A percentile compares a stretch with the other conserved stretches of the same genome.
Evolutionary conservation across 2,888 invertebrate species (phyloP).

Genomic region (Heteromyza rotundicornis): DNA sequence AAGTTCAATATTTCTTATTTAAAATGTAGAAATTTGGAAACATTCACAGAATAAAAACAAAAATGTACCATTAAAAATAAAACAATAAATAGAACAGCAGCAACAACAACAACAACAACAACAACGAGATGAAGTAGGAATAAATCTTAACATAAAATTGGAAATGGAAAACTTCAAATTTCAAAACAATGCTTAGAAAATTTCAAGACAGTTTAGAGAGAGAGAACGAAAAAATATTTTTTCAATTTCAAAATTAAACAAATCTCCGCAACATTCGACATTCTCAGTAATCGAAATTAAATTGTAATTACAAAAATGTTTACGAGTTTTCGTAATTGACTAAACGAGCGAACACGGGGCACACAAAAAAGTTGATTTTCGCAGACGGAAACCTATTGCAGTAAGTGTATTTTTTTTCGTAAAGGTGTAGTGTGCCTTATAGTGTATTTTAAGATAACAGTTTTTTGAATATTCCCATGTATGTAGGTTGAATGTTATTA

Average conservation of each 20-base stretch:
- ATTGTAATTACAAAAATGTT: neutral
- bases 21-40: constrained; percentile 8
- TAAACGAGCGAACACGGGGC: constrained; percentile 27
- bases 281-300: constrained; percentile 12
- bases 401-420: neutral
- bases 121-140: neutral
- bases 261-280: too few relatives aligned
- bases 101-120: constrained; percentile 8
- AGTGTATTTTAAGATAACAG: neutral
- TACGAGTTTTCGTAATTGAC: constrained; percentile 3
- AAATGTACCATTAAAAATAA: neutral
- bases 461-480: too few relatives aligned
- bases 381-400: neutral
- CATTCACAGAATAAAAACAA: constrained; percentile 14
- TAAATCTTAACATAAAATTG: neutral
- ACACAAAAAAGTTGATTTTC: constrained; percentile 38
- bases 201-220: constrained; percentile 3
- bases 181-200: neutral
- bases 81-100: neutral
- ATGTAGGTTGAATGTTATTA: too few relatives aligned
- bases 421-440: neutral
- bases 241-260: neutral
- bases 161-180: neutral
- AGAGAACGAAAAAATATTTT: constrained; percentile 6
- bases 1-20: too few relatives aligned